Evolutionary conservation across 1,140 invertebrate genomes (phyloP).

Genomic region (Musca domestica): DNA sequence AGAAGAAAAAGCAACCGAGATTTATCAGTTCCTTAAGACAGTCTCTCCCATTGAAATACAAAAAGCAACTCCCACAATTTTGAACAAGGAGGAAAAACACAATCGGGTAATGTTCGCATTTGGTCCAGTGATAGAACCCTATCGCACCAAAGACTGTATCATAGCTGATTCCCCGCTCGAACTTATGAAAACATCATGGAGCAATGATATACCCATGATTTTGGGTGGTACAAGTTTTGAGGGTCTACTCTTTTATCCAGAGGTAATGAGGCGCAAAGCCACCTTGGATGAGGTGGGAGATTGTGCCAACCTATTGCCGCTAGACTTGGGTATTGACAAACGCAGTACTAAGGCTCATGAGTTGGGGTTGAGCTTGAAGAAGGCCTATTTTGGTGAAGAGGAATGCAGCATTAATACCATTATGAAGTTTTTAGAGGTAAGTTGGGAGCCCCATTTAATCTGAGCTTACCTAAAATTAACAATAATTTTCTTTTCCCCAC

Average conservation of each 20-base stretch:
- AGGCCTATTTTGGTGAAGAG: slow-evolving; percentile 41
- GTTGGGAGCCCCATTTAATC: background rate
- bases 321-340: slow-evolving; percentile 31
- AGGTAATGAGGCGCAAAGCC: slow-evolving; percentile 41
- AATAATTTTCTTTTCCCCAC: background rate
- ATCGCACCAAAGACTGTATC: slow-evolving; percentile 40
- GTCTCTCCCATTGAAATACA: slow-evolving; percentile 39
- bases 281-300: slow-evolving; percentile 43
- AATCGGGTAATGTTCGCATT: slow-evolving; percentile 43
- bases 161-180: slow-evolving; percentile 32
- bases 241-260: slow-evolving; percentile 47
- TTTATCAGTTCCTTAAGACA: slow-evolving; percentile 34
- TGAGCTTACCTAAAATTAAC: background rate
- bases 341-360: slow-evolving; percentile 34
- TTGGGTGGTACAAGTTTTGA: slow-evolving; percentile 54
- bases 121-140: slow-evolving; percentile 45
- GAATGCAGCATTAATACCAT: slow-evolving; percentile 38
- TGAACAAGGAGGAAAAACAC: slow-evolving; percentile 48
- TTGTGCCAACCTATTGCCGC: slow-evolving; percentile 41
- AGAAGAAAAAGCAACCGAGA: slow-evolving; percentile 33
- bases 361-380: slow-evolving; percentile 38
- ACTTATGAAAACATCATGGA: slow-evolving; percentile 40
- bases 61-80: slow-evolving; percentile 34
- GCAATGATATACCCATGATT: slow-evolving; percentile 53
- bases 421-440: slow-evolving; percentile 43